These are phyloP conservation scores for Ianthella basta DNA, from an alignment of 37 sponge, comb jelly and placozoan genomes.

Conservation along the genomic window DNA sequence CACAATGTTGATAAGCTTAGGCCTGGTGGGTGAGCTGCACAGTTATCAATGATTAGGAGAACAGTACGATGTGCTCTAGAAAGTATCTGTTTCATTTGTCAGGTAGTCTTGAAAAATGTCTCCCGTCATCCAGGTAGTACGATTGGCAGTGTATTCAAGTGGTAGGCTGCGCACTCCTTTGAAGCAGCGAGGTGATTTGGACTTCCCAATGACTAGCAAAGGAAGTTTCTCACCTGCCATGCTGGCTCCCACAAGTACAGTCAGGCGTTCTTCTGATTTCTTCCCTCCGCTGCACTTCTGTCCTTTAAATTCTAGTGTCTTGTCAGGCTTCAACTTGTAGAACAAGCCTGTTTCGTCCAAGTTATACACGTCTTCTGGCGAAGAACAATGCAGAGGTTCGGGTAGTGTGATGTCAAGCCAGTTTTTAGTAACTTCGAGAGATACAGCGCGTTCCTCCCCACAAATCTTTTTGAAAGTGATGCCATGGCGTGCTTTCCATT, in stretches of 20 bases:
- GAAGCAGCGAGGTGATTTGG: slow-evolving; percentile 23
- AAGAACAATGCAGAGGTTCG: slow-evolving; percentile 7
- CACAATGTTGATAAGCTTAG: neutral
- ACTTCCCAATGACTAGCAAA: slow-evolving; percentile 26
- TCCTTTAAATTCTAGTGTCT: slow-evolving; percentile 27
- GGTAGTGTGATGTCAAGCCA: slow-evolving; percentile 27
- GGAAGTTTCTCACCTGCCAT: slow-evolving; percentile 8
- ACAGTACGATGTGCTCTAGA: neutral
- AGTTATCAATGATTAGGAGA: slow-evolving; percentile 41
- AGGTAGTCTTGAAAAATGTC: slow-evolving; percentile 18
- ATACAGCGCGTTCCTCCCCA: slow-evolving; percentile 21
- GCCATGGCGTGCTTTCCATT: slow-evolving; percentile 29
- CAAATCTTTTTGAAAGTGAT: slow-evolving; percentile 30
- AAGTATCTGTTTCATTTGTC: neutral
- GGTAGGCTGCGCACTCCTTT: neutral
- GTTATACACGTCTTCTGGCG: slow-evolving; percentile 26
- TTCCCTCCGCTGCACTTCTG: neutral
- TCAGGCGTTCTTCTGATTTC: slow-evolving; percentile 11
- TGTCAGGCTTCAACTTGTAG: slow-evolving; percentile 24
- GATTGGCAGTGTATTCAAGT: slow-evolving; percentile 23
- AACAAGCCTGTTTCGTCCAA: slow-evolving; percentile 29
- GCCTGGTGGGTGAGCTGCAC: slow-evolving; percentile 18
- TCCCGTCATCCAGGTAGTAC: slow-evolving; percentile 39
- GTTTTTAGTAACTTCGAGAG: neutral
- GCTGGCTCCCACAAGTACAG: slow-evolving; percentile 34